These are phyloP conservation scores for Lepus europaeus DNA, from an alignment of 2,113 vertebrate species.

Conservation along the genomic window DNA sequence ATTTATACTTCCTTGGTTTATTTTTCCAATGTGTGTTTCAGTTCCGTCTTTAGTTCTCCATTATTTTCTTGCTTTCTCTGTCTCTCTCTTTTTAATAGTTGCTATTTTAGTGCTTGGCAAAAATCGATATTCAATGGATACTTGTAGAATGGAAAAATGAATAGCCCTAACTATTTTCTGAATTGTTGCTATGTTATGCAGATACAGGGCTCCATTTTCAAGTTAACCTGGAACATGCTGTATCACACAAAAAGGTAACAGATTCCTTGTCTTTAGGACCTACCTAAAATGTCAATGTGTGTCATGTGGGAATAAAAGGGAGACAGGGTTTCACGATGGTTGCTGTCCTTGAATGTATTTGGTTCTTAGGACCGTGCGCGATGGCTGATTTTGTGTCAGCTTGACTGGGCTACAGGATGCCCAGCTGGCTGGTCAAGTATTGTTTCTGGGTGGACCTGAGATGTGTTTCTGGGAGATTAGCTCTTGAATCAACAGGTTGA, in stretches of 20 bases:
- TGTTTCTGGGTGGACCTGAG: neutral
- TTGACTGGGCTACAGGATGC: neutral
- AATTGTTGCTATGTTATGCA: neutral
- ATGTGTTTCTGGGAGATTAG: neutral
- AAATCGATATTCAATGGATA: neutral
- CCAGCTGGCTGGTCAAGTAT: neutral
- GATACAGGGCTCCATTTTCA: neutral
- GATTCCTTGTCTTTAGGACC: neutral
- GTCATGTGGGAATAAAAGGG: rapidly evolving
- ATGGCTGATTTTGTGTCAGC: neutral
- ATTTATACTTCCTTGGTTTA: neutral
- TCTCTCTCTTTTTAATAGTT: neutral
- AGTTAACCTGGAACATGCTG: neutral
- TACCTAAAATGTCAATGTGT: neutral
- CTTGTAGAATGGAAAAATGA: neutral
- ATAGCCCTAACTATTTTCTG: neutral
- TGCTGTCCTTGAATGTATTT: neutral
- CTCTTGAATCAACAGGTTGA: neutral
- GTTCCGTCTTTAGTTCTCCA: neutral
- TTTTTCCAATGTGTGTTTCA: neutral
- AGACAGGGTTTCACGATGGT: no score
- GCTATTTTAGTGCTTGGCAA: neutral
- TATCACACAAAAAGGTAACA: no score
- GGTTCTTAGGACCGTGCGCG: neutral
- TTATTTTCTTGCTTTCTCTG: neutral